Evolutionary conservation across 1,140 invertebrate species (phyloP).

Genomic region (Drosophila tristis): DNA sequence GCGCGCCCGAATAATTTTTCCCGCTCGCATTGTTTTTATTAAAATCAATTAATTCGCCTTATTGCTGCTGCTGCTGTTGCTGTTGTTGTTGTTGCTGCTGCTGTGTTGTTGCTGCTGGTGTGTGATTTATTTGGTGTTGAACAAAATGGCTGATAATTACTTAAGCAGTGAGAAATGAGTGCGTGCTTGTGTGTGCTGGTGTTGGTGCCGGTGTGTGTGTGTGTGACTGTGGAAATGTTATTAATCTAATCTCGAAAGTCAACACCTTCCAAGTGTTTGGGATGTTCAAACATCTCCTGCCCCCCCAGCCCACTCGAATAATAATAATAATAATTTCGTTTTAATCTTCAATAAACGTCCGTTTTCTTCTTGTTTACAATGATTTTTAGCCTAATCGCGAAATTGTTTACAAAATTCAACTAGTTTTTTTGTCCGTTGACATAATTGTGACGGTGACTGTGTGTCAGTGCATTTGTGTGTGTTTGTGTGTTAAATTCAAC

Average conservation of each 20-base stretch:
- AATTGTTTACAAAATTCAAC: conserved; percentile 58
- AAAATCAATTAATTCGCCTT: conserved; percentile 35
- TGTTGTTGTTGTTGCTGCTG: conserved; percentile 30
- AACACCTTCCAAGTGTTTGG: conserved; percentile 48
- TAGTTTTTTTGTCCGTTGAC: conserved; percentile 28
- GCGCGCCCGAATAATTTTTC: conserved; percentile 44
- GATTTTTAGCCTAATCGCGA: conserved; percentile 37
- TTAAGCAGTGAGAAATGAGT: conserved; percentile 19
- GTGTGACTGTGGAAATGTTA: conserved; percentile 27
- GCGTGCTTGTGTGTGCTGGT: conserved; percentile 21
- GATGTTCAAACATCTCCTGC: conserved; percentile 12
- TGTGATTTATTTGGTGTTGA: conserved; percentile 66
- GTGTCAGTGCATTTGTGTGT: conserved; percentile 10
- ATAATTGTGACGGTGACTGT: conserved; percentile 6
- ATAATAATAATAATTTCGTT: conserved; percentile 70
- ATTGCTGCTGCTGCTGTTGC: conserved; percentile 20
- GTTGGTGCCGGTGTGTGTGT: conserved; percentile 14
- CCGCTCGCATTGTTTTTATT: conserved; percentile 16
- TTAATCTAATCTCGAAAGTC: conserved; percentile 55
- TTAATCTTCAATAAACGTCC: conserved; percentile 51
- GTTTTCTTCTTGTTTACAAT: conserved; percentile 40
- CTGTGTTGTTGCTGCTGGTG: conserved; percentile 28
- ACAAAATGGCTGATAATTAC: conserved; percentile 65
- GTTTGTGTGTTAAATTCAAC: conserved; percentile 38
- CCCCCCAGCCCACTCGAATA: conserved; percentile 25